Evolutionary conservation across 2,888 invertebrate species (phyloP).

Genomic region (Cenopis cana): DNA sequence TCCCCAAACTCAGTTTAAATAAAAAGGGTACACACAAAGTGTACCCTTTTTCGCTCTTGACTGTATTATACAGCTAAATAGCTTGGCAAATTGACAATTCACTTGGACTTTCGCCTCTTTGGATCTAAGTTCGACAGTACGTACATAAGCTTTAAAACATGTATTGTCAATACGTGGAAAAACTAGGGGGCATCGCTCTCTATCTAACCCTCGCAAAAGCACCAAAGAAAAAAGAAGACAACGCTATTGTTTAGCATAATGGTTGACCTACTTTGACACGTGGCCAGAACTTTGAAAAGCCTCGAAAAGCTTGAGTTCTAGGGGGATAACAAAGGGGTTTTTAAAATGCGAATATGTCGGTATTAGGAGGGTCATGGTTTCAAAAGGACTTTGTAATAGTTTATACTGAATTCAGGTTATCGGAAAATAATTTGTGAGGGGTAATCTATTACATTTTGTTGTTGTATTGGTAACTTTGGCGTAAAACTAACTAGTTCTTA

Average conservation of each 20-base stretch:
- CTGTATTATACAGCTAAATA: too few species aligned
- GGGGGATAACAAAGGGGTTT: conserved; percentile 47
- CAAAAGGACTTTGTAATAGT: conserved; percentile 2
- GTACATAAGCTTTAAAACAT: conserved; percentile 13
- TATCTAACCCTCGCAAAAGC: conserved; percentile 24
- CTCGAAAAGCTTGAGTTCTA: conserved; percentile 49
- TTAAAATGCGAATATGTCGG: conserved; percentile 6
- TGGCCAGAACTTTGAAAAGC: conserved; percentile 64
- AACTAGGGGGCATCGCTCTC: conserved; percentile 32
- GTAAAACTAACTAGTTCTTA: too few species aligned
- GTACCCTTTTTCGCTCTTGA: too few species aligned
- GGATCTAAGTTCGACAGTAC: neutral
- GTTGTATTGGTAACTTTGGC: too few species aligned
- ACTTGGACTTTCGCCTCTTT: neutral
- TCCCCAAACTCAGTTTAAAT: too few species aligned
- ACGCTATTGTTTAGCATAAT: conserved; percentile 65
- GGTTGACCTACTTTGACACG: conserved; percentile 78
- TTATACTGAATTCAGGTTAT: neutral
- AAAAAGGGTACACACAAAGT: too few species aligned
- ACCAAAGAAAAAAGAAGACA: conserved; percentile 56
- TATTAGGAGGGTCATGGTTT: conserved; percentile 3
- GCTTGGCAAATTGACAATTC: neutral
- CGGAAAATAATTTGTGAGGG: neutral
- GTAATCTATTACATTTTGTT: too few species aligned
- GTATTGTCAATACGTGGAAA: conserved; percentile 17